These are phyloP conservation scores for Leptoclinus maculatus DNA, from an alignment of 2,797 vertebrate genomes.

Conservation along the genomic window DNA sequence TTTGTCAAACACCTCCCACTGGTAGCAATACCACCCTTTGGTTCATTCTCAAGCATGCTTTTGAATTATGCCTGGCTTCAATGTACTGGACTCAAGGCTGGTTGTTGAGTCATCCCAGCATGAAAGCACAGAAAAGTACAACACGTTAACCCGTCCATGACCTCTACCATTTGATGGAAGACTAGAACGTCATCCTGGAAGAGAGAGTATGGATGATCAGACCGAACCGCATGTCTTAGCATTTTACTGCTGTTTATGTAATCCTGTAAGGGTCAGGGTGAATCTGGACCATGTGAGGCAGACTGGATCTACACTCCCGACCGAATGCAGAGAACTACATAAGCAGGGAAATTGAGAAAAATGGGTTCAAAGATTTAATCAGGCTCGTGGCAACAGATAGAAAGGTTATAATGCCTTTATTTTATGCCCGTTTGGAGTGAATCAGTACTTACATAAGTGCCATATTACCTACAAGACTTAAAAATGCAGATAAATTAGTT, in stretches of 20 bases:
- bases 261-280: neutral
- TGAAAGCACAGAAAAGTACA: constrained; percentile 16
- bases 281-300: constrained; percentile 5
- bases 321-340: neutral
- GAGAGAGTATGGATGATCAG: neutral
- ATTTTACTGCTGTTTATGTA: constrained; percentile 13
- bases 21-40: constrained; percentile 3
- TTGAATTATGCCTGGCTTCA: constrained; percentile 25
- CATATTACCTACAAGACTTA: neutral
- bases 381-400: neutral
- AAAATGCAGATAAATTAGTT: neutral
- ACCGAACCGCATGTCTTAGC: neutral
- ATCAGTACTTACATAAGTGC: too few relatives aligned
- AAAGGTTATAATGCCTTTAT: neutral
- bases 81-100: constrained; percentile 21
- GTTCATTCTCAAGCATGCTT: constrained; percentile 4
- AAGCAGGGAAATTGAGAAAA: neutral
- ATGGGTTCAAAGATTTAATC: neutral
- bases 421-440: neutral
- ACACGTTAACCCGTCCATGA: constrained; percentile 40
- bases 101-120: constrained; percentile 35
- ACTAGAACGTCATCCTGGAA: neutral
- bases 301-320: neutral
- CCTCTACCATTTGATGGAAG: constrained; percentile 19
- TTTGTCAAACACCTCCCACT: constrained; percentile 13